Evolutionary conservation across 2,113 vertebrate species (phyloP).

Genomic region (Solea solea): DNA sequence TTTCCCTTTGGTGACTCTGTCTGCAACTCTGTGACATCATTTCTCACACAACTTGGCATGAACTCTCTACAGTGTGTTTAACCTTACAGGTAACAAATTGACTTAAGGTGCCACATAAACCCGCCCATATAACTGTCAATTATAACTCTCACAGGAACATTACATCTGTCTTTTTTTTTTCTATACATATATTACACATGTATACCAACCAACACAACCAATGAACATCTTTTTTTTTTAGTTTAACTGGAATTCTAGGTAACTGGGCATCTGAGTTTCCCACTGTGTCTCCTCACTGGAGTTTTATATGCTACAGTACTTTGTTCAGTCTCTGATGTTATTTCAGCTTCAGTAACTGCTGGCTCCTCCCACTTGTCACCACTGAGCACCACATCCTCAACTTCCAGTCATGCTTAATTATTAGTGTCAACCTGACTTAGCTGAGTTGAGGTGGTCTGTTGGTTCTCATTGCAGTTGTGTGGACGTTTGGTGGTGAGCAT

Average conservation of each 20-base stretch:
- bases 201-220: too few species aligned
- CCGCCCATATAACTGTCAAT: too few species aligned
- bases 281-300: not conserved
- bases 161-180: too few species aligned
- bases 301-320: not conserved
- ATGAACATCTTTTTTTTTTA: not conserved
- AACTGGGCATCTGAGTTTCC: not conserved
- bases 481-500: not conserved
- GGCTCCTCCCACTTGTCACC: not conserved
- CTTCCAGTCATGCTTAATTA: not conserved
- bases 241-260: not conserved
- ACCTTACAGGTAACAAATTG: too few species aligned
- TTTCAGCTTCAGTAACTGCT: not conserved
- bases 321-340: not conserved
- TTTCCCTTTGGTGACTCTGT: too few species aligned
- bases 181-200: too few species aligned
- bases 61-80: too few species aligned
- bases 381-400: not conserved
- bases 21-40: too few species aligned
- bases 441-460: too few species aligned
- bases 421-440: not conserved
- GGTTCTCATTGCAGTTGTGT: not conserved
- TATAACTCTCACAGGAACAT: too few species aligned
- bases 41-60: too few species aligned
- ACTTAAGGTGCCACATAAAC: too few species aligned